Conservation (phyloP, 92 coral and sea anemone genomes). For the Bergia puertoricense region DNA sequence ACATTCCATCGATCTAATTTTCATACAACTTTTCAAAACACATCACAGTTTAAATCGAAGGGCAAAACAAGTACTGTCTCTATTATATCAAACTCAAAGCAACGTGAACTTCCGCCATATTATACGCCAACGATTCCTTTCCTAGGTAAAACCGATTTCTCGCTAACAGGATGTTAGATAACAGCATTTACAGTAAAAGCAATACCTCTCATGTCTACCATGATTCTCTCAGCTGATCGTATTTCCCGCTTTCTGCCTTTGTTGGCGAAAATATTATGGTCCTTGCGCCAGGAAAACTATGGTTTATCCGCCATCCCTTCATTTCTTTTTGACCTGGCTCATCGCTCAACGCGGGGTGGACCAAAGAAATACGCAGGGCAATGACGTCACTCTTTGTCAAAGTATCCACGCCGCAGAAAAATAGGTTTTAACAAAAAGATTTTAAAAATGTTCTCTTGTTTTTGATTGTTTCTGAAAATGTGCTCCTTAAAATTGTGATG, state of each 20-base stretch:
- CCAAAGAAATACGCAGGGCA: background rate
- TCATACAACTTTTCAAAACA: background rate
- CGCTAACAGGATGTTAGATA: background rate
- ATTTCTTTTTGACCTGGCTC: constrained; percentile 46
- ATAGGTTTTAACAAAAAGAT: too few species aligned
- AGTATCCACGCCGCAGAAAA: too few species aligned
- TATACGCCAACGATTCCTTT: background rate
- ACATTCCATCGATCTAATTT: background rate
- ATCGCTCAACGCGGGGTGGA: constrained; percentile 21
- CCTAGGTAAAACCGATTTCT: background rate
- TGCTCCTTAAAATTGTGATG: too few species aligned
- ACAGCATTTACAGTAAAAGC: background rate
- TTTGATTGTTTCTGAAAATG: too few species aligned
- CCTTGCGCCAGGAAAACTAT: constrained; percentile 75
- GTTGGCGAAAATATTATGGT: constrained; percentile 81
- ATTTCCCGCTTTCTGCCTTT: constrained; percentile 86
- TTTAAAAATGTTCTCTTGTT: too few species aligned
- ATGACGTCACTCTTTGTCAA: background rate
- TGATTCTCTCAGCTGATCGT: constrained; percentile 77
- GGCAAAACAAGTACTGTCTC: background rate
- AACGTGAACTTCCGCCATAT: constrained; percentile 12
- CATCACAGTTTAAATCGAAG: background rate
- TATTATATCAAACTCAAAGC: background rate
- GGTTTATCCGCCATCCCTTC: constrained; percentile 92
- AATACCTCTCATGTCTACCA: constrained; percentile 16